These are phyloP conservation scores for Troides oblongomaculatus DNA, from an alignment of 2,888 invertebrate genomes.

Conservation along the genomic window DNA sequence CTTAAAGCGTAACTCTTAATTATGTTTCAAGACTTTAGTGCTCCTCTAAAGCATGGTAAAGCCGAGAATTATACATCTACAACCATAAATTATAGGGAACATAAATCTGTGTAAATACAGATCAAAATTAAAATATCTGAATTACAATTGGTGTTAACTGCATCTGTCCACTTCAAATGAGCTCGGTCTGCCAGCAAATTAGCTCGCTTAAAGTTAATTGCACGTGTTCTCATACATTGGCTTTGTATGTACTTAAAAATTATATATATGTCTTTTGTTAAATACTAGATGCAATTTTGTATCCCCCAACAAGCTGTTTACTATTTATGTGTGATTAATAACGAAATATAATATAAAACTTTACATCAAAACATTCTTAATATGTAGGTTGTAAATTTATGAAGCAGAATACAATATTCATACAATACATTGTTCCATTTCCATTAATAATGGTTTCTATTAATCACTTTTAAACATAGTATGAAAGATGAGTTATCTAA, in stretches of 20 bases:
- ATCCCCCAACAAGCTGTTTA: no score
- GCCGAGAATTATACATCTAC: slow-evolving; percentile 1
- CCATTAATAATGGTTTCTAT: no score
- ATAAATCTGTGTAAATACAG: slow-evolving; percentile 13
- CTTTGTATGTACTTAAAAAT: not conserved
- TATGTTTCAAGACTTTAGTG: slow-evolving; percentile 6
- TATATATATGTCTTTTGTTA: no score
- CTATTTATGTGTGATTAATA: no score
- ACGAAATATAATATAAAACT: no score
- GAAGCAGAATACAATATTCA: no score
- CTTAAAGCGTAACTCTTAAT: not conserved
- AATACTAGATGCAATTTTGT: no score
- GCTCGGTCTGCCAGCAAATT: not conserved
- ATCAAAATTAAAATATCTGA: slow-evolving; percentile 9
- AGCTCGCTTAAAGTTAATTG: slow-evolving; percentile 1
- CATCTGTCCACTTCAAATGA: not conserved
- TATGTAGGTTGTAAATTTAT: no score
- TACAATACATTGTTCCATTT: no score
- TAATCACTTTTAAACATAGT: no score
- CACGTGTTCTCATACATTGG: not conserved
- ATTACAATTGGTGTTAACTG: slow-evolving; percentile 11
- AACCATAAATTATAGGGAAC: slow-evolving; percentile 5
- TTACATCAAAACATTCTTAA: no score
- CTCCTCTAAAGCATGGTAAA: not conserved
- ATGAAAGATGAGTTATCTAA: no score